Percentiles rank a stretch among this genome's conserved stretches.
Evolutionary conservation across 2,113 vertebrate genomes (phyloP).

Genomic region (Siniperca chuatsi): DNA sequence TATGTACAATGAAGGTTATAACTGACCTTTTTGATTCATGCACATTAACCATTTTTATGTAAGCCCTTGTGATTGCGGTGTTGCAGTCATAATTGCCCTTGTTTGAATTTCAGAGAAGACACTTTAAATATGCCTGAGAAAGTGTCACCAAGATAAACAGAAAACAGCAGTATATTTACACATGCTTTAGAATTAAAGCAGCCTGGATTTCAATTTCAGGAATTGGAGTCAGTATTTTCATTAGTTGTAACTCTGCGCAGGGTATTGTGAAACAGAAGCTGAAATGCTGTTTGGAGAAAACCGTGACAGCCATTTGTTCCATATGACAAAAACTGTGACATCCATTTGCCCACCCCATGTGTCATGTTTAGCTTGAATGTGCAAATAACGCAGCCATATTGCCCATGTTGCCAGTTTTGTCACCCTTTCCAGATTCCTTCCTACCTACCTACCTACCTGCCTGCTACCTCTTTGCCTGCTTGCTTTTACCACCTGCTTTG

Average conservation of each 20-base stretch:
- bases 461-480: constrained; percentile 88
- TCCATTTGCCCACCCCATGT: constrained; percentile 50
- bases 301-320: constrained; percentile 17
- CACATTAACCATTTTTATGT: constrained; percentile 8
- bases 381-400: constrained; percentile 84
- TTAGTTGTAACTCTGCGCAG: background rate
- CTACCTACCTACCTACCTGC: constrained; percentile 82
- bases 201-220: constrained; percentile 1
- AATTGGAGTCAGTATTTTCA: background rate
- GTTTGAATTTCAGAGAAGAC: constrained; percentile 2
- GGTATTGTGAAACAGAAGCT: background rate
- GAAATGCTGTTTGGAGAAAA: background rate
- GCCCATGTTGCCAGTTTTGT: constrained; percentile 84
- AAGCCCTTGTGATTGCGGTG: background rate
- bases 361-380: constrained; percentile 66
- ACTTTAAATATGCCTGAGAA: background rate
- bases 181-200: background rate
- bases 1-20: background rate
- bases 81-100: constrained; percentile 15
- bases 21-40: background rate
- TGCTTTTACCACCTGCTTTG: constrained; percentile 89
- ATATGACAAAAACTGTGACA: constrained; percentile 29
- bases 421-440: constrained; percentile 83
- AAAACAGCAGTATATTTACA: background rate
- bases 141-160: background rate